These are phyloP conservation scores for Rhincodon typus DNA, from an alignment of 2,797 vertebrate species.

Conservation along the genomic window DNA sequence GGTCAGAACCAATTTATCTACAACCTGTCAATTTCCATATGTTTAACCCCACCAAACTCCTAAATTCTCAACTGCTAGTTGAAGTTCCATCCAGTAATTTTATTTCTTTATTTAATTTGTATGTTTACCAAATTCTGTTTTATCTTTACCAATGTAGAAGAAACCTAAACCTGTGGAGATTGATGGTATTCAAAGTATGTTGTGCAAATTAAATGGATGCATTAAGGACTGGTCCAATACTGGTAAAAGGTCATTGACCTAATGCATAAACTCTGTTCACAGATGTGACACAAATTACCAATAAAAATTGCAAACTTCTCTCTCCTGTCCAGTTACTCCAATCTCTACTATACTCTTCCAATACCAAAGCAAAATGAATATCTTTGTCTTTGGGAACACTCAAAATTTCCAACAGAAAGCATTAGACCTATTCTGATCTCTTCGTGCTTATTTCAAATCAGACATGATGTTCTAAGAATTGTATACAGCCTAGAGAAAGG, in stretches of 20 bases:
- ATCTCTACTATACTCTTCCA: neutral
- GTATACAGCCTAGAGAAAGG: too few relatives aligned
- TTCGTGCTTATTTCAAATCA: neutral
- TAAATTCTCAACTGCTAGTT: neutral
- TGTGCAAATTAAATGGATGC: neutral
- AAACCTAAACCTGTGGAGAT: too few relatives aligned
- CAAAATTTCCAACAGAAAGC: neutral
- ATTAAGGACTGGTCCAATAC: too few relatives aligned
- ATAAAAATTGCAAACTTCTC: neutral
- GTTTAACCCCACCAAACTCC: neutral
- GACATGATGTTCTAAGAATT: neutral
- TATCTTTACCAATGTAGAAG: too few relatives aligned
- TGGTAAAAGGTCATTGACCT: neutral
- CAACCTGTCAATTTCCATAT: neutral
- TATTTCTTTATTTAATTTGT: neutral
- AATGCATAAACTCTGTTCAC: neutral
- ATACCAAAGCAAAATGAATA: neutral
- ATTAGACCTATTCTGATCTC: neutral
- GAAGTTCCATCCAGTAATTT: neutral
- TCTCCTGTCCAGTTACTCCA: neutral
- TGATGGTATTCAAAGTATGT: too few relatives aligned
- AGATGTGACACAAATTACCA: neutral
- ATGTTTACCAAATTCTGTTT: neutral
- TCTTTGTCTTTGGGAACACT: neutral
- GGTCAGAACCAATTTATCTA: too few relatives aligned